Evolutionary conservation across 2,888 invertebrate genomes (phyloP).

Genomic region (Drosophila paranaensis): DNA sequence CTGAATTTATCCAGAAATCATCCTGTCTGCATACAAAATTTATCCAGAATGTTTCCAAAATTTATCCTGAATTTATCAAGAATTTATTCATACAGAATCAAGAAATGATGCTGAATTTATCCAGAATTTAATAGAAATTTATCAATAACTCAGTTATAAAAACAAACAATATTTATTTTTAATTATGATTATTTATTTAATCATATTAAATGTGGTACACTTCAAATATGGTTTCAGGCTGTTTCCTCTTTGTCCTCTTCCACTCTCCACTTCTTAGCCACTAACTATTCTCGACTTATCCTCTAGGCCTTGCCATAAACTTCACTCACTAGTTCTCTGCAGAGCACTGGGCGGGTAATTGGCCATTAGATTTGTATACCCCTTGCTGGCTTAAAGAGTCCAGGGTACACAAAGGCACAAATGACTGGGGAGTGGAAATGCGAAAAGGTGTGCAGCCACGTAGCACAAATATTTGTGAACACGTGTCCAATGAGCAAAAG

Average conservation of each 20-base stretch:
- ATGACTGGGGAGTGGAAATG: conserved; percentile 13
- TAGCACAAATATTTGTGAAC: conserved; percentile 78
- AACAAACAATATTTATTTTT: too few relatives aligned
- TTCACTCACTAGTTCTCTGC: background rate
- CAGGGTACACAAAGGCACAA: conserved; percentile 47
- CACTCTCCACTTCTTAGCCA: background rate
- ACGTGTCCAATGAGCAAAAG: conserved; percentile 76
- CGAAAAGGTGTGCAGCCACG: conserved; percentile 69
- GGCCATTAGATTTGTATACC: conserved; percentile 18
- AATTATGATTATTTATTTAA: too few relatives aligned
- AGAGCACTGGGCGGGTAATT: background rate
- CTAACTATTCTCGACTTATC: background rate
- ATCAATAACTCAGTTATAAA: background rate
- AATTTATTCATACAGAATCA: background rate
- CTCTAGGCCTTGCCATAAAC: background rate
- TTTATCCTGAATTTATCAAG: background rate
- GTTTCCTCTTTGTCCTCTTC: too few relatives aligned
- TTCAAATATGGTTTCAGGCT: too few relatives aligned
- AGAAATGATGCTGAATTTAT: too few relatives aligned
- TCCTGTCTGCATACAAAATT: background rate
- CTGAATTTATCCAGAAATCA: too few relatives aligned
- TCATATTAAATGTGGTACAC: too few relatives aligned
- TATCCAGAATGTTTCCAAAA: background rate
- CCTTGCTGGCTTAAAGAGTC: background rate
- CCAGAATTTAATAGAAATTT: background rate